Base-by-base conservation (phyloP, 2,113 vertebrate genomes). In the Neogobius melanostomus region DNA sequence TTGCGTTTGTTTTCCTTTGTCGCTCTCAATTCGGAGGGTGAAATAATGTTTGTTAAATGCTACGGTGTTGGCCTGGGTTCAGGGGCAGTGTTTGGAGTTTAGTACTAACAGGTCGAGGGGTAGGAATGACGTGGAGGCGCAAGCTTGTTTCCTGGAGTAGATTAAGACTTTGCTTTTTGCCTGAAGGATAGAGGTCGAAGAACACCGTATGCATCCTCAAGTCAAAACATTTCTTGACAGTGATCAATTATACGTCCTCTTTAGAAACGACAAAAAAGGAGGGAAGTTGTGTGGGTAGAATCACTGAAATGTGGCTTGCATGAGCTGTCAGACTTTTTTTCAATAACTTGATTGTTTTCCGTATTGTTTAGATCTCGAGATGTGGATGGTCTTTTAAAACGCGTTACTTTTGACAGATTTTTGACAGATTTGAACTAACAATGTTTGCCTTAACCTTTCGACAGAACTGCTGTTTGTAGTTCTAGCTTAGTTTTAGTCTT, bases 21-120 rank as follows among this genome's bases (percentile, higher is more conserved):
- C 87, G 51, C 57, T 86, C 80, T 84, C 78, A 76, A 86, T 91
- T 86, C 79, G 28, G 62, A 64, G 48, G 68, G 79, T 71, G 82
- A 82, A 88, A 84, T 75, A 80, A 84, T 87, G 83, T 91, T 91
- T 90, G 87, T 87, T 67, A 81, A 87, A 88, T 75, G 82, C 80
- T 61, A 66, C 60, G 6, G 68, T n/a, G n/a, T 61, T 82, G 7
- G 6, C 66, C 64, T 57, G 1, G 63, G 70, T 77, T 83, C 75
- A 68, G 17, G 68, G 71, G 65, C 42, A 16, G 75, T 85, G 84
- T 86, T 87, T 84, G 78, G 80, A 87, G 85, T 69, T 36, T 36
- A 72, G 69, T 69, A 6, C 77, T 82, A 79, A 76, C 43, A 54
- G 76, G 44, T 48, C 50, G 53, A 64, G 62, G 66, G 56, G 60